Percentiles rank a stretch among this genome's conserved stretches.
phyloP scores from a whole-genome alignment of 2,113 vertebrate genomes.

The Herpetotheres cachinnans region DNA sequence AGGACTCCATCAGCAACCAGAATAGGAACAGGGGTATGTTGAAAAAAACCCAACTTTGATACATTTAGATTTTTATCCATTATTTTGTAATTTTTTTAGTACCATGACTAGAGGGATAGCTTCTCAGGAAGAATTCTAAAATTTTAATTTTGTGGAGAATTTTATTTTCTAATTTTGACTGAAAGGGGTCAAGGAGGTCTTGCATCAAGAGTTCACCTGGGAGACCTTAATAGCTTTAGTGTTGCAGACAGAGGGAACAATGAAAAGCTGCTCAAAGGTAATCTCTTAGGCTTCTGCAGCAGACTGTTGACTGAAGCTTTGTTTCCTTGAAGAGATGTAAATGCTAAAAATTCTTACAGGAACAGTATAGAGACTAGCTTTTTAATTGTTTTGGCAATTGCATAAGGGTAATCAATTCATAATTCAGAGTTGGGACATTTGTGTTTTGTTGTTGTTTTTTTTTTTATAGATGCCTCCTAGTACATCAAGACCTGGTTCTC shows the following conservation, averaged over 20 bases:
- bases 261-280: not conserved
- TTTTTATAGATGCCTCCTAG: conserved; percentile 82
- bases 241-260: not conserved
- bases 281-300: not conserved
- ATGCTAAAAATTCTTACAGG: not conserved
- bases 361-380: not conserved
- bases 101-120: accelerated
- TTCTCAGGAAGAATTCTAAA: not conserved
- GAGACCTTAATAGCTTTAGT: not conserved
- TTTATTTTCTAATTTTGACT: not conserved
- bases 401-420: not conserved
- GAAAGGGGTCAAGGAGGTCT: not conserved
- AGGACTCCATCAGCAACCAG: conserved; percentile 80
- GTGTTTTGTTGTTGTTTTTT: not conserved
- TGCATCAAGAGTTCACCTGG: not conserved
- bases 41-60: not conserved
- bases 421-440: not conserved
- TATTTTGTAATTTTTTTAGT: not conserved
- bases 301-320: not conserved
- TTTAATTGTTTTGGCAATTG: not conserved
- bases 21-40: conserved; percentile 82
- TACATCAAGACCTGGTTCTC: conserved; percentile 82
- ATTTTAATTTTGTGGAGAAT: not conserved
- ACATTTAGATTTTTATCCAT: not conserved
- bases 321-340: not conserved